phyloP scores from a whole-genome alignment of 35 echinoderm and acorn worm genomes.

The Stichopus chloronotus region DNA sequence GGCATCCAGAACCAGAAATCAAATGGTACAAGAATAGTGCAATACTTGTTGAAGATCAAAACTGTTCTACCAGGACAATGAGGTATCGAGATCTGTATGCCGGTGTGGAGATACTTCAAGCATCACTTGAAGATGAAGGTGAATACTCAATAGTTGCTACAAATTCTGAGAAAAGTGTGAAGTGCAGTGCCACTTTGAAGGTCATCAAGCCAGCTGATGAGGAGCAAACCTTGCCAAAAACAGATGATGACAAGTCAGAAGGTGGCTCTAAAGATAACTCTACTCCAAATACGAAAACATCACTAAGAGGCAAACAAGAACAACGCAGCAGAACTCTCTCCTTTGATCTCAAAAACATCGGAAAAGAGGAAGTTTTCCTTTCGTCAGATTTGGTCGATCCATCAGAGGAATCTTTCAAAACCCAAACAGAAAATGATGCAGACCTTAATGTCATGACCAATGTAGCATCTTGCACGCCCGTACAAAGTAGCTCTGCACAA shows the following conservation, averaged over 20 bases:
- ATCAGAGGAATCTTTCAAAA: background rate
- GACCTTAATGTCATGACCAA: background rate
- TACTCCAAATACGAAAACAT: constrained; percentile 20
- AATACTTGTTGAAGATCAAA: constrained; percentile 56
- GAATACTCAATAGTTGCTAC: constrained; percentile 55
- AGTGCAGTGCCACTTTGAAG: constrained; percentile 65
- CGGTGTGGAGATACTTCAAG: constrained; percentile 69
- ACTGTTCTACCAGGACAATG: constrained; percentile 43
- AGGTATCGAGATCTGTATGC: constrained; percentile 65
- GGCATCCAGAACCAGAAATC: constrained; percentile 71
- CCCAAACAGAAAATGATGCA: background rate
- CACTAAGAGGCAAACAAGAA: background rate
- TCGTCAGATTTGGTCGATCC: background rate
- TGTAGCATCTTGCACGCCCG: background rate
- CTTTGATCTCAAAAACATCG: constrained; percentile 26
- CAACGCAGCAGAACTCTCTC: constrained; percentile 14
- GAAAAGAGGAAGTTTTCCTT: constrained; percentile 48
- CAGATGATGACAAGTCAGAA: constrained; percentile 39
- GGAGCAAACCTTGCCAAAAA: background rate
- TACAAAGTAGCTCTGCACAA: constrained; percentile 8
- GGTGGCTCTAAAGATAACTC: constrained; percentile 26
- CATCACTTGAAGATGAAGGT: constrained; percentile 62
- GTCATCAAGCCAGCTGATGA: constrained; percentile 53
- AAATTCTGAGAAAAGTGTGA: constrained; percentile 59
- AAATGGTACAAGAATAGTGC: constrained; percentile 89